Evolutionary conservation across 2,113 vertebrate species (phyloP).

Genomic region (Parus major): DNA sequence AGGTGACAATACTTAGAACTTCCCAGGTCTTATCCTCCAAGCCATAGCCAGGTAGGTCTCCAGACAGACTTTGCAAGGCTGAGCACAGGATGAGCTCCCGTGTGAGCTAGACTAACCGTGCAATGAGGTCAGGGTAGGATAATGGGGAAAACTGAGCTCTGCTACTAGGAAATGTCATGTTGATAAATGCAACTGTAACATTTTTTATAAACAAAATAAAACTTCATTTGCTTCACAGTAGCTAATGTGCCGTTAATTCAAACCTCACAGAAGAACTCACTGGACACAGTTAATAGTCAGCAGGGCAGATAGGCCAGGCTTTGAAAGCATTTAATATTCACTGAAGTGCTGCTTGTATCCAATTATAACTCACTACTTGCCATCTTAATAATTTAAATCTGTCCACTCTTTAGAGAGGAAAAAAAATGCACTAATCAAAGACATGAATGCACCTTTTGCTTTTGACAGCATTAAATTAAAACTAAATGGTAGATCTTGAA

Average conservation of each 20-base stretch:
- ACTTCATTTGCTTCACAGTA: constrained; percentile 67
- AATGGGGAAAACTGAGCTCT: constrained; percentile 56
- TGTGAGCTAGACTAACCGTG: background rate
- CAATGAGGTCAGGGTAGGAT: constrained; percentile 45
- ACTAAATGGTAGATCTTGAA: constrained; percentile 89
- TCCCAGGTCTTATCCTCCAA: background rate
- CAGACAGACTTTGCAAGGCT: background rate
- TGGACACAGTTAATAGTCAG: constrained; percentile 92
- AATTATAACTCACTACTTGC: constrained; percentile 97
- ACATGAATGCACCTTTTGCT: constrained; percentile 82
- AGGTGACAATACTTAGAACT: background rate
- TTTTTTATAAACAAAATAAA: constrained; percentile 76
- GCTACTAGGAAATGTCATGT: constrained; percentile 45
- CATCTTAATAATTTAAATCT: constrained; percentile 98
- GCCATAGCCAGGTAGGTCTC: background rate
- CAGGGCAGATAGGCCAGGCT: constrained; percentile 73
- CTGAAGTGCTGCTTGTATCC: constrained; percentile 94
- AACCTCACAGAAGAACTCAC: constrained; percentile 52
- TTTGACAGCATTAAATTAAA: constrained; percentile 90
- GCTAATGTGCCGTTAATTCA: constrained; percentile 73
- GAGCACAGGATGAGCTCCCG: background rate
- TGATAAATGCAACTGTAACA: constrained; percentile 65
- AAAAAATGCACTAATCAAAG: constrained; percentile 79
- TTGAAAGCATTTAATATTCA: constrained; percentile 91
- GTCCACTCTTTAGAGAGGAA: constrained; percentile 70